Evolutionary conservation across 2,113 vertebrate genomes (phyloP).

Genomic region (Caretta caretta): DNA sequence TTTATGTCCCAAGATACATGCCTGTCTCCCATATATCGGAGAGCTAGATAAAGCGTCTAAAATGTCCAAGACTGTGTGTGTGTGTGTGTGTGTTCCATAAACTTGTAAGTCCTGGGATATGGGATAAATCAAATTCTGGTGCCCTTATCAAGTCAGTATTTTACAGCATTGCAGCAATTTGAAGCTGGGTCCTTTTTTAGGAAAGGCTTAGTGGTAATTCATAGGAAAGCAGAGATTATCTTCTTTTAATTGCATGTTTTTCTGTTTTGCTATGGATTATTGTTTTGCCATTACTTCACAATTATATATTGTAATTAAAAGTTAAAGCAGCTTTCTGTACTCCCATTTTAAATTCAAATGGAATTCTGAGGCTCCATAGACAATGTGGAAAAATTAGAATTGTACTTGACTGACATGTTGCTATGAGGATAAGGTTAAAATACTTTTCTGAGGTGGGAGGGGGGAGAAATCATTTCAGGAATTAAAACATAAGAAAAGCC

Average conservation of each 20-base stretch:
- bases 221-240: neutral
- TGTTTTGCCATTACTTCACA: neutral
- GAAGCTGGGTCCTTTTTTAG: neutral
- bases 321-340: neutral
- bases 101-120: neutral
- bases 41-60: neutral
- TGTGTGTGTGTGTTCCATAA: neutral
- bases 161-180: neutral
- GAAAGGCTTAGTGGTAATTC: neutral
- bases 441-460: neutral
- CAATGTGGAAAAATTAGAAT: neutral
- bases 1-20: neutral
- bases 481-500: neutral
- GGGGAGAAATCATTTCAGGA: neutral
- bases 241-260: neutral
- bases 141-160: neutral
- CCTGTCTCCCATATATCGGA: neutral
- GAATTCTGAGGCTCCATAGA: neutral
- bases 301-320: conserved; percentile 10
- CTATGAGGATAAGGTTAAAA: neutral
- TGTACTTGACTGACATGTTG: neutral
- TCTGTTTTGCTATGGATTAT: neutral
- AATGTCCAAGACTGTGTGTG: too few species aligned
- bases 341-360: conserved; percentile 27
- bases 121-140: neutral